phyloP scores from a whole-genome alignment of 1,140 invertebrate species.

The Zelostemma sp. region DNA sequence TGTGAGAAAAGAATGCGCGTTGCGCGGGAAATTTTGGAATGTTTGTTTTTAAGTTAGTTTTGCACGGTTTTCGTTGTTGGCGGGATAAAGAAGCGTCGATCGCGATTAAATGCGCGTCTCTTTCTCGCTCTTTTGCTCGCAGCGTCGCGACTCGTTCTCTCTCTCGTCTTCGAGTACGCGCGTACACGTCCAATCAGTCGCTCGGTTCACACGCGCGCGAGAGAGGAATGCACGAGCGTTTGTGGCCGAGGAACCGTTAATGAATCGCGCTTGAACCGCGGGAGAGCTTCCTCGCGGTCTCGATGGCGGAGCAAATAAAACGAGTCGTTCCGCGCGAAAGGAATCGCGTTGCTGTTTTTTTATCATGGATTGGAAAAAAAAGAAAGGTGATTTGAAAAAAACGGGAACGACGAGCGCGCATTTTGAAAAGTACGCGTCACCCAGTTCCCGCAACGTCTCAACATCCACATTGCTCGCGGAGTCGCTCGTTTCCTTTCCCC shows the following conservation, averaged over 20 bases:
- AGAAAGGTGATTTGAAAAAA: no score
- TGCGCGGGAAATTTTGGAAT: no score
- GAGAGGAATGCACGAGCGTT: slow-evolving; percentile 53
- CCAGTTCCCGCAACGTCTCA: slow-evolving; percentile 3
- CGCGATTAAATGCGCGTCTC: slow-evolving; percentile 2
- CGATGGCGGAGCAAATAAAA: no score
- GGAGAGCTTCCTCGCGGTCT: no score
- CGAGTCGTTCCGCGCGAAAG: no score
- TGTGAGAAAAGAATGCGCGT: no score
- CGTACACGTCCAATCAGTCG: slow-evolving; percentile 50
- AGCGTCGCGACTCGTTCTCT: slow-evolving; percentile 33
- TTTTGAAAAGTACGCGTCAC: background rate
- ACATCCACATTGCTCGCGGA: slow-evolving; percentile 22
- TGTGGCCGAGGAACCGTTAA: slow-evolving; percentile 63
- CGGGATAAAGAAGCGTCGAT: no score
- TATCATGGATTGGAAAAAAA: no score
- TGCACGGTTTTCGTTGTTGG: no score
- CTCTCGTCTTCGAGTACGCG: slow-evolving; percentile 30
- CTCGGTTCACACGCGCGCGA: slow-evolving; percentile 51
- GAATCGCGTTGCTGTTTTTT: no score
- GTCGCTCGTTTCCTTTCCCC: slow-evolving; percentile 13
- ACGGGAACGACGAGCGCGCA: no score
- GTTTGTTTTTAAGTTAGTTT: no score
- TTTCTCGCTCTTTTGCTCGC: slow-evolving; percentile 20
- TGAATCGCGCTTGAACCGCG: slow-evolving; percentile 54